phyloP scores from a whole-genome alignment of 1,140 invertebrate species.

The Sinonovacula constricta region DNA sequence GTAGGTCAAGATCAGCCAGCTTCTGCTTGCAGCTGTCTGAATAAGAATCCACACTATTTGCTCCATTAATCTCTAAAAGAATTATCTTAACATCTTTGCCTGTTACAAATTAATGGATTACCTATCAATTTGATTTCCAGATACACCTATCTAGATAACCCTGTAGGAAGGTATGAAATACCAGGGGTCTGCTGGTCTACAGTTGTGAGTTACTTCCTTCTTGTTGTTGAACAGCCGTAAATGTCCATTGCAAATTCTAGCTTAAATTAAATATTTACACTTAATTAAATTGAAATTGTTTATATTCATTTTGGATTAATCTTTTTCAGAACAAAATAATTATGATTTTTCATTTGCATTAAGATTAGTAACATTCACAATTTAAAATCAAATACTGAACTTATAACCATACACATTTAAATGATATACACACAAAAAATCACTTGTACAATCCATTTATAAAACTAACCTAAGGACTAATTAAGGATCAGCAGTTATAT shows the following conservation, averaged over 20 bases:
- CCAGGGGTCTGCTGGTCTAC: conserved; percentile 68
- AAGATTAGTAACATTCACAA: background rate
- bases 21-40: background rate
- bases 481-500: too few species aligned
- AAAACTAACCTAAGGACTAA: too few species aligned
- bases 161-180: conserved; percentile 64
- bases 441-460: too few species aligned
- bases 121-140: too few species aligned
- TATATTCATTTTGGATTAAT: background rate
- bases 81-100: too few species aligned
- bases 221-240: background rate
- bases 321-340: background rate
- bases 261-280: background rate
- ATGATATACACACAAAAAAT: too few species aligned
- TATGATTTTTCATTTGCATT: background rate
- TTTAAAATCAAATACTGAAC: too few species aligned
- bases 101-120: too few species aligned
- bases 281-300: background rate
- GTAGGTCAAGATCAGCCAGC: background rate
- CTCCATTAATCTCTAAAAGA: too few species aligned
- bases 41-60: too few species aligned
- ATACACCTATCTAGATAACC: conserved; percentile 69
- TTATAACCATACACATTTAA: too few species aligned
- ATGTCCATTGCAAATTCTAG: conserved; percentile 1
- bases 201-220: conserved; percentile 71